Conservation (phyloP, 1,140 invertebrate species). For the Drosophila pseudoananassae region DNA sequence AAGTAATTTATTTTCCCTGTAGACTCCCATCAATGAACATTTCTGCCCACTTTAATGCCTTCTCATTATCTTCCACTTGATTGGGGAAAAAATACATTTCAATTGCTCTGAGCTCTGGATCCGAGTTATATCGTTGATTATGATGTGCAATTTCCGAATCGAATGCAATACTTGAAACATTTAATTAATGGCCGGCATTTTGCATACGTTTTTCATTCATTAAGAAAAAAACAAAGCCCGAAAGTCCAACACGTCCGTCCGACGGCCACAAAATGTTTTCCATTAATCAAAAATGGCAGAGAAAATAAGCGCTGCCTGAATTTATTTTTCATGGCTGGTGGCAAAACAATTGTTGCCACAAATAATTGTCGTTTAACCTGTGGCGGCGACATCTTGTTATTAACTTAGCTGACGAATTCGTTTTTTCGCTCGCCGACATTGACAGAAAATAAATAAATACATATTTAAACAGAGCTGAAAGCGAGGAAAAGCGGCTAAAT, state of each 20-base stretch:
- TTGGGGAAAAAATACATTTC: conserved; percentile 41
- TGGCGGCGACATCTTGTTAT: conserved; percentile 57
- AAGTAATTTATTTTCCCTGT: not conserved
- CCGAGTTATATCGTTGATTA: conserved; percentile 45
- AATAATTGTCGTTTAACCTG: conserved; percentile 61
- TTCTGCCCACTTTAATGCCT: conserved; percentile 12
- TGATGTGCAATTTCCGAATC: conserved; percentile 30
- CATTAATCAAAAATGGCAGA: conserved; percentile 70
- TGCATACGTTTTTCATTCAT: conserved; percentile 64
- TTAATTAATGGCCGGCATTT: conserved; percentile 74
- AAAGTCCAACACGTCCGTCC: conserved; percentile 3
- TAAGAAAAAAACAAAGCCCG: conserved; percentile 38
- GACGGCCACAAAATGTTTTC: conserved; percentile 59
- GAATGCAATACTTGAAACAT: conserved; percentile 39
- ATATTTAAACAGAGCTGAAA: conserved; percentile 54
- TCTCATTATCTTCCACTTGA: conserved; percentile 38
- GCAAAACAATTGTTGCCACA: conserved; percentile 68
- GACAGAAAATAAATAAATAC: conserved; percentile 55
- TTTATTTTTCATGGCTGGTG: conserved; percentile 27
- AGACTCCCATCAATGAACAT: not conserved
- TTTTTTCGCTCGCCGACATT: conserved; percentile 48
- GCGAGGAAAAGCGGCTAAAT: conserved; percentile 20
- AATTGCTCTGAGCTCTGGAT: conserved; percentile 48
- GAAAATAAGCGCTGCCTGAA: conserved; percentile 27
- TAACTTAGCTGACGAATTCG: conserved; percentile 72